These are phyloP conservation scores for Torymus texanus DNA, from an alignment of 2,888 invertebrate genomes.

Conservation along the genomic window DNA sequence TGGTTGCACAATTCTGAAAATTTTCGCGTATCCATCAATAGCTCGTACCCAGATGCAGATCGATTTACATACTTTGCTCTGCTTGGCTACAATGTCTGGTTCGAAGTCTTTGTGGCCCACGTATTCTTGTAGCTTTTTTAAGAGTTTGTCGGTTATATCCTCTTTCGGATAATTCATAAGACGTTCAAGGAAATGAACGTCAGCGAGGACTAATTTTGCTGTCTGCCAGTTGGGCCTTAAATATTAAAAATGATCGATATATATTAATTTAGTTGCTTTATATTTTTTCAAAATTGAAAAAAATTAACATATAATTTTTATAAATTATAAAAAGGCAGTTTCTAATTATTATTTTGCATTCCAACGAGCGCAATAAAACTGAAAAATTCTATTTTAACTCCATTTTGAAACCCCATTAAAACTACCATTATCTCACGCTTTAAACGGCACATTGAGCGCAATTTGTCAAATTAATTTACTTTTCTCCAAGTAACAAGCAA, in stretches of 20 bases:
- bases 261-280: background rate
- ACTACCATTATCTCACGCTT: too few species aligned
- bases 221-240: constrained; percentile 89
- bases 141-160: constrained; percentile 84
- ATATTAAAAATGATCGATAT: constrained; percentile 4
- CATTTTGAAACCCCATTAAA: too few species aligned
- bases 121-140: constrained; percentile 89
- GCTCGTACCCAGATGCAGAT: constrained; percentile 96
- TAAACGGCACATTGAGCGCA: too few species aligned
- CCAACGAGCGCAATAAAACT: too few species aligned
- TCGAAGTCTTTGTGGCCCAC: constrained; percentile 90
- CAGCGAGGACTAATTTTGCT: constrained; percentile 88
- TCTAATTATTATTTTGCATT: too few species aligned
- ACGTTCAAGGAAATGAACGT: constrained; percentile 88
- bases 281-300: background rate
- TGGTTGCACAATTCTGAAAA: constrained; percentile 91
- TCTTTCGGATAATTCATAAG: constrained; percentile 92
- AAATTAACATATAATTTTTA: too few species aligned
- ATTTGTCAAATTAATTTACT: constrained; percentile 77
- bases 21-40: constrained; percentile 91
- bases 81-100: constrained; percentile 89
- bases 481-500: constrained; percentile 87
- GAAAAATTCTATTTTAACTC: too few species aligned
- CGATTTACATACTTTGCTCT: constrained; percentile 91
- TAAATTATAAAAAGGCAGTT: too few species aligned